Conservation (phyloP, 1,140 invertebrate species). For the Mamestra configurata region DNA sequence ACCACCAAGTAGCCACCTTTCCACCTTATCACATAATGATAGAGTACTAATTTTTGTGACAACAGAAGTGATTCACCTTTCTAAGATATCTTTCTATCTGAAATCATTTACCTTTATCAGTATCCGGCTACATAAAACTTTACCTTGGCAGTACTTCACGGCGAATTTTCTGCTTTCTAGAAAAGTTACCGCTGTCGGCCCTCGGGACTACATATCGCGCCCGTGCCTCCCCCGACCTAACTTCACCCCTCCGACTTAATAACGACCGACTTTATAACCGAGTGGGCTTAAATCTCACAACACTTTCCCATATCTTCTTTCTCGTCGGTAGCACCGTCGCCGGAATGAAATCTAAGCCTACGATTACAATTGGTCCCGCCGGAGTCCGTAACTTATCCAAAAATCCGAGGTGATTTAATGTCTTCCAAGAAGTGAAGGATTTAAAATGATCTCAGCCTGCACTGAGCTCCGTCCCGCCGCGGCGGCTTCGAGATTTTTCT, state of each 20-base stretch:
- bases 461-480: constrained; percentile 48
- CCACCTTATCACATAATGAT: too few relatives aligned
- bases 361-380: constrained; percentile 72
- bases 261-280: constrained; percentile 57
- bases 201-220: constrained; percentile 53
- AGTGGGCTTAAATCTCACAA: constrained; percentile 57
- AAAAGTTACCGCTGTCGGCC: constrained; percentile 55
- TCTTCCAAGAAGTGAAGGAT: constrained; percentile 60
- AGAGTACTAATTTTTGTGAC: too few relatives aligned
- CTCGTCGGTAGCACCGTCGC: constrained; percentile 17
- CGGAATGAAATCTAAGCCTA: constrained; percentile 67
- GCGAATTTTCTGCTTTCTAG: constrained; percentile 55
- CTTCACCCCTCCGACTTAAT: constrained; percentile 44
- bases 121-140: constrained; percentile 48
- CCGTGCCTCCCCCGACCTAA: constrained; percentile 19
- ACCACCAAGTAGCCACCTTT: too few relatives aligned
- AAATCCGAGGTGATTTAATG: constrained; percentile 80
- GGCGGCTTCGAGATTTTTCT: constrained; percentile 62
- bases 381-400: constrained; percentile 74
- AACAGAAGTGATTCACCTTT: background rate
- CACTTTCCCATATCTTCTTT: constrained; percentile 50
- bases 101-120: constrained; percentile 43
- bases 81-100: constrained; percentile 4
- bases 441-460: constrained; percentile 58
- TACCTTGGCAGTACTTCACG: constrained; percentile 42